phyloP scores from a whole-genome alignment of 2,888 invertebrate genomes.

The Deroplatys truncata region DNA sequence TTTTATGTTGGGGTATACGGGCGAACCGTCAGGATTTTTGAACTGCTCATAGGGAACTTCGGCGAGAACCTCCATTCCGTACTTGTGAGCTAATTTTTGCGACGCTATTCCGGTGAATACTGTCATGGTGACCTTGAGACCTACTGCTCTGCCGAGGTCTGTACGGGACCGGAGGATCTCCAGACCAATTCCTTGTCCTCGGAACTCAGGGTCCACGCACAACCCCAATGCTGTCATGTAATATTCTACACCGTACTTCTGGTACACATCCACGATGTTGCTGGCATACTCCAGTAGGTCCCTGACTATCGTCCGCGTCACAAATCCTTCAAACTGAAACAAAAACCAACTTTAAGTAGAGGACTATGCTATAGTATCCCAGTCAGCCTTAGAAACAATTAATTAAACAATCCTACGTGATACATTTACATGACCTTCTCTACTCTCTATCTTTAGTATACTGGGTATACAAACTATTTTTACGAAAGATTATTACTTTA shows the following conservation, averaged over 20 bases:
- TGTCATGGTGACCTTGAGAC: conserved; percentile 21
- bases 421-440: too few relatives aligned
- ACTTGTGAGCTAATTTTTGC: conserved; percentile 17
- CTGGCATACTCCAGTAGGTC: conserved; percentile 28
- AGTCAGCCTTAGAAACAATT: not conserved
- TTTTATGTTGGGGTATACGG: not conserved
- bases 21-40: not conserved
- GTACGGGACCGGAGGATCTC: conserved; percentile 48
- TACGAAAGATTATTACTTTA: too few relatives aligned
- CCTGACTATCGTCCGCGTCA: not conserved
- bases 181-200: conserved; percentile 47
- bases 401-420: too few relatives aligned
- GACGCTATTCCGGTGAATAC: conserved; percentile 24
- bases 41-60: conserved; percentile 18
- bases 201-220: conserved; percentile 48
- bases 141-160: conserved; percentile 17
- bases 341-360: not conserved
- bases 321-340: not conserved
- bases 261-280: conserved; percentile 47
- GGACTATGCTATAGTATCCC: not conserved
- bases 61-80: conserved; percentile 22
- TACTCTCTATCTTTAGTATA: too few relatives aligned
- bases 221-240: conserved; percentile 50
- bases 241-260: conserved; percentile 43
- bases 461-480: too few relatives aligned